Base-by-base conservation (phyloP, 2,797 vertebrate genomes). In the Meda fulgida region DNA sequence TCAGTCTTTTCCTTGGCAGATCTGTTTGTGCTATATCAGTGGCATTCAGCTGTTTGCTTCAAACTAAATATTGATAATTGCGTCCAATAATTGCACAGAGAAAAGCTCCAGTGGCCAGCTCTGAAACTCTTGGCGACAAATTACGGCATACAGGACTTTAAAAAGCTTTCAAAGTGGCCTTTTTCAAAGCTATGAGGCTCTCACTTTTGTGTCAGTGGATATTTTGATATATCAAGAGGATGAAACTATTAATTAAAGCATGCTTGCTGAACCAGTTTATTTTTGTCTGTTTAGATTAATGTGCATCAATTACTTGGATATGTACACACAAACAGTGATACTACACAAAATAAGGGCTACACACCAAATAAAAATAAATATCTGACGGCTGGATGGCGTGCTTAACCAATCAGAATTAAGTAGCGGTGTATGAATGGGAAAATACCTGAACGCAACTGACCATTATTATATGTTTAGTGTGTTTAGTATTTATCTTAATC, bases 41-140 rank as follows among this genome's bases (percentile, higher is more conserved):
- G 58, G 26, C 14, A 38, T 40, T 34, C 46, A 66, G 72, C 60
- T 77, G 46, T 69, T 84, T 40, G 46, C 46, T n/a, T 84, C 31
- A 40, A 77, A 84, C 46, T 18, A 66, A 67, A 69, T 67, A 65
- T 36, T 66, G 72, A 76, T 84, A 77, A 77, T 83, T 83, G 34
- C 18, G 2, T 55, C 43, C 48, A 4, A 83, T 83, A 75, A 78
- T 65, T 78, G 16, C 53, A 43, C n/a, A 63, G 34, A 67, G 60
- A 36, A 83, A 77, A 23, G 23, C 43, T 65, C 58, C 23, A n/a
- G 29, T 58, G 34, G 51, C 67, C 34, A 69, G 16, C 36, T 80
- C n/a, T 21, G 43, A 31, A 51, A 48, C 40, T 34, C 78, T 46
- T 53, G 31, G 21, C 19, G 63, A 51, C 23, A 84, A 69, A 77